phyloP scores from a whole-genome alignment of 2,113 vertebrate species.

The Pogonocichla stellata region DNA sequence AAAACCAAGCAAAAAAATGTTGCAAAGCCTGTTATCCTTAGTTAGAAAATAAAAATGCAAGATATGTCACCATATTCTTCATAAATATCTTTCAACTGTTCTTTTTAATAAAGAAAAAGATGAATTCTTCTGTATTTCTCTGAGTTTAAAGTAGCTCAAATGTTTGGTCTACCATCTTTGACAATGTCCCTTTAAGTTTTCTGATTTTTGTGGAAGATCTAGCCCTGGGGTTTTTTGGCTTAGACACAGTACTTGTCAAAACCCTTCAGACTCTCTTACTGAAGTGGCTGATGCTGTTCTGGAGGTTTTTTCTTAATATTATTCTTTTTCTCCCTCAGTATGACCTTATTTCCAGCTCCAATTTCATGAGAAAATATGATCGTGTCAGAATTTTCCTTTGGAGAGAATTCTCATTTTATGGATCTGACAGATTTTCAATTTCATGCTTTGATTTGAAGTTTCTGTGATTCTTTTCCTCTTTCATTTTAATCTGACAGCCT shows the following conservation, averaged over 20 bases:
- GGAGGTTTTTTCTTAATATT: neutral
- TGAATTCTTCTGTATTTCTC: neutral
- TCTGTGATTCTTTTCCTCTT: constrained; percentile 56
- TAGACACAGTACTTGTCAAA: constrained; percentile 57
- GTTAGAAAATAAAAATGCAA: constrained; percentile 10
- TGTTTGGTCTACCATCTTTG: constrained; percentile 44
- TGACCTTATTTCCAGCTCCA: constrained; percentile 64
- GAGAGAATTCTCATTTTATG: constrained; percentile 70
- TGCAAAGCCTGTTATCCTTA: constrained; percentile 1
- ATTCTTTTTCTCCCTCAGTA: neutral
- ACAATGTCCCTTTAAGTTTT: constrained; percentile 55
- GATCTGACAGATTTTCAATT: constrained; percentile 74
- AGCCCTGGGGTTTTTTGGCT: constrained; percentile 48
- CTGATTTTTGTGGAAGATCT: constrained; percentile 15
- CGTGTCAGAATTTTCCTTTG: constrained; percentile 67
- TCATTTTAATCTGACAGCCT: constrained; percentile 68
- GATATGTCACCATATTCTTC: neutral
- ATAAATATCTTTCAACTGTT: constrained; percentile 30
- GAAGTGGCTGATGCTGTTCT: constrained; percentile 24
- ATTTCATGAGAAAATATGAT: constrained; percentile 56
- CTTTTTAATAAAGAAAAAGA: constrained; percentile 10
- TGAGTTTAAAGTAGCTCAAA: constrained; percentile 20
- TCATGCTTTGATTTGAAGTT: constrained; percentile 74
- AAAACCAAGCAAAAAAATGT: neutral
- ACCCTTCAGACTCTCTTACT: constrained; percentile 36